Evolutionary conservation across 2,888 invertebrate species (phyloP).

Genomic region (Megalurothrips usitatus): DNA sequence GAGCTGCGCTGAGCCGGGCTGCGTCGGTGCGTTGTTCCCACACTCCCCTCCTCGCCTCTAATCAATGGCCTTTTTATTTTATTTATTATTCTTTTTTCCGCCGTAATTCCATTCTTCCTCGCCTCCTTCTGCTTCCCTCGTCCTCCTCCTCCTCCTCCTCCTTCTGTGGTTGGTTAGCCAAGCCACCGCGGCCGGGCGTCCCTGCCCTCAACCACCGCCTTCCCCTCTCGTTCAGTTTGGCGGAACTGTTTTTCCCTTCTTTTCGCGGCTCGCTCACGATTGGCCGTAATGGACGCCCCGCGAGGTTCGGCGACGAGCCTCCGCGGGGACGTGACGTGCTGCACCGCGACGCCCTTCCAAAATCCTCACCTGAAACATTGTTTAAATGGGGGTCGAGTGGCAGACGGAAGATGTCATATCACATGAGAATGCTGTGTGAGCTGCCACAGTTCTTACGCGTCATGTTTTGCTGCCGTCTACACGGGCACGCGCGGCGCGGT

Average conservation of each 20-base stretch:
- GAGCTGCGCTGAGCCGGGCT: not conserved
- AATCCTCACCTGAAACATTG: no score
- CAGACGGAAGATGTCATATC: no score
- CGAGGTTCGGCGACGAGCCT: not conserved
- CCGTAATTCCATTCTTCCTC: conserved; percentile 19
- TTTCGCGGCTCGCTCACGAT: not conserved
- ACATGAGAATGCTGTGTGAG: no score
- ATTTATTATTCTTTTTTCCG: conserved; percentile 23
- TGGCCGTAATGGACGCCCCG: not conserved
- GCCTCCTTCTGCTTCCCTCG: not conserved
- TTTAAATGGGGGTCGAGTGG: no score
- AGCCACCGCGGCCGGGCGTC: not conserved
- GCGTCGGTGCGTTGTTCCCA: conserved; percentile 21
- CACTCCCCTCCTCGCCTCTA: conserved; percentile 18
- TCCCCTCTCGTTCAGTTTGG: not conserved
- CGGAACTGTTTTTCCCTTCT: conserved; percentile 12
- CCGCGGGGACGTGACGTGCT: not conserved
- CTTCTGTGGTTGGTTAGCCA: not conserved
- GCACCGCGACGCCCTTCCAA: no score
- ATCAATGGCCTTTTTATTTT: conserved; percentile 27
- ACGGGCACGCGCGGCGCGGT: no score
- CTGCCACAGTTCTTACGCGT: no score
- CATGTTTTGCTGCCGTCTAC: no score
- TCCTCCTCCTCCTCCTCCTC: not conserved
- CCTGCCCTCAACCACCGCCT: not conserved